phyloP scores from a whole-genome alignment of 2,113 vertebrate genomes.

The Myiagra hebetior region DNA sequence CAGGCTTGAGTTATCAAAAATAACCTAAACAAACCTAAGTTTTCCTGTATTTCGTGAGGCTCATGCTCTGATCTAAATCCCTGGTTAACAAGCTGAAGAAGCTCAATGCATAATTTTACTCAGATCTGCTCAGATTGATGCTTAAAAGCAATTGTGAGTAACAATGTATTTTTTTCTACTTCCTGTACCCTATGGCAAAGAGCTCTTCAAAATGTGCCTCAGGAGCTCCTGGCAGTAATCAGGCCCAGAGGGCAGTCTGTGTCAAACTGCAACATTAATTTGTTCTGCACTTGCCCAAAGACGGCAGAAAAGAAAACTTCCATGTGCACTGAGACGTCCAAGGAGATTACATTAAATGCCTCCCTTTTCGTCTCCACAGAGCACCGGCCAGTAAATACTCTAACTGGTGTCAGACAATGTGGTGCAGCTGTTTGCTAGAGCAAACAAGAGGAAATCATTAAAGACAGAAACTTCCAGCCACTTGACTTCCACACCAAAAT shows the following conservation, averaged over 20 bases:
- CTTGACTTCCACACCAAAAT: slow-evolving; percentile 62
- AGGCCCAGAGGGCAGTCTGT: neutral
- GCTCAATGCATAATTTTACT: neutral
- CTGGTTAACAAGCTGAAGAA: neutral
- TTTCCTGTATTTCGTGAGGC: neutral
- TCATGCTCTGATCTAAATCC: neutral
- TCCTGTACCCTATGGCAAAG: neutral
- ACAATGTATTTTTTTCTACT: neutral
- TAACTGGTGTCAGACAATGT: slow-evolving; percentile 54
- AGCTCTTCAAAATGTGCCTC: neutral
- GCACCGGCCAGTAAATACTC: slow-evolving; percentile 66
- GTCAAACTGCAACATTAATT: slow-evolving; percentile 40
- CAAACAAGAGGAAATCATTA: slow-evolving; percentile 69
- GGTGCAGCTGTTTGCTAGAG: slow-evolving; percentile 74
- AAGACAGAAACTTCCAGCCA: slow-evolving; percentile 53
- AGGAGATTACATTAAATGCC: slow-evolving; percentile 71
- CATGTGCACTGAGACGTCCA: neutral
- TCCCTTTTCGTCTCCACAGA: slow-evolving; percentile 70
- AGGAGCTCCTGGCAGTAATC: neutral
- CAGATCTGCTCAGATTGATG: neutral
- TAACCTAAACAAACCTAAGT: neutral
- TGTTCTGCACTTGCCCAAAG: slow-evolving; percentile 40
- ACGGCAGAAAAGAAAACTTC: slow-evolving; percentile 12
- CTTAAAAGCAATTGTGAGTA: neutral
- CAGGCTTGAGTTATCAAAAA: neutral